Base-by-base conservation (phyloP, 2,797 vertebrate species). In the Poecilia picta region DNA sequence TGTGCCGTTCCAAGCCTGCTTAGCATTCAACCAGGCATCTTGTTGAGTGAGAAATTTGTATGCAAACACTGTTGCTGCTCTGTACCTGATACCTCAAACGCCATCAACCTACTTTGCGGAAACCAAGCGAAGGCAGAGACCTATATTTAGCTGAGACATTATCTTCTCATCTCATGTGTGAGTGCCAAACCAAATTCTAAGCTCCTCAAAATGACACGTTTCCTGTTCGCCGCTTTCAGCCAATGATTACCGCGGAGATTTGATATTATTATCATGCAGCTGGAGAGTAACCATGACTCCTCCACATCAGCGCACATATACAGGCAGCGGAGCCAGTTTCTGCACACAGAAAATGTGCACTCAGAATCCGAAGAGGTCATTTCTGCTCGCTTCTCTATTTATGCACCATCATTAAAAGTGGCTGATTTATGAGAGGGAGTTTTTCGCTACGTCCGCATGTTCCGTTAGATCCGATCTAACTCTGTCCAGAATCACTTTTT, bases 111-210 rank as follows among this genome's bases (percentile, higher is more conserved):
- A 81, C 78, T 86, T 81, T 74, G 59, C 75, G 16, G 74, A 51
- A 77, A 77, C 70, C 11, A 36, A 72, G 73, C 25, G 43, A 45
- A 49, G 64, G 75, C 75, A 64, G 64, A 62, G 41, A 49, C 31
- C 85, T 92, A 88, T 88, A 87, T 91, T 85, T 91, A 92, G 88
- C 85, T 0, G 71, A 88, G 74, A 82, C 75, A 83, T 89, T 89
- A 92, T 93, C 89, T 86, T 76, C 39, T 76, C 31, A 79, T 89
- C 89, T 80, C 77, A 84, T 81, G 74, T 36, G 74, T 74, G 82
- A 84, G 85, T 71, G 78, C 74, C 79, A 82, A 71, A 74, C 88
- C 78, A 85, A 91, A 93, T 89, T 89, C 85, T 87, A 64, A 73
- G 78, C 90, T 86, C 79, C 84, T 89, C 81, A 83, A 90, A 91